Conservation (phyloP, 2,888 invertebrate species). For the Cephus pulcher region DNA sequence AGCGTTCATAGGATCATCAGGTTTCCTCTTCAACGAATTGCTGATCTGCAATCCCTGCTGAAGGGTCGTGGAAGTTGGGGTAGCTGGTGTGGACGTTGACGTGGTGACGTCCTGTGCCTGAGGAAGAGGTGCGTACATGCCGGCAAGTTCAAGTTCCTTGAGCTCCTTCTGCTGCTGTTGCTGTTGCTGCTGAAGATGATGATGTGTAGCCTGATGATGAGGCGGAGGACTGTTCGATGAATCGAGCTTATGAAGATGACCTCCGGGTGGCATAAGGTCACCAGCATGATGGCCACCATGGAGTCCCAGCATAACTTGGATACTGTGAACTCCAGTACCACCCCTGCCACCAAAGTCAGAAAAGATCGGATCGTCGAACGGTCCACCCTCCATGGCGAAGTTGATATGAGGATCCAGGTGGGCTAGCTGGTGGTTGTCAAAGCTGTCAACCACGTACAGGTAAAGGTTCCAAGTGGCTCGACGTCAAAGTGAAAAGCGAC, state of each 20-base stretch:
- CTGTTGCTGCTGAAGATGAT: constrained; percentile 63
- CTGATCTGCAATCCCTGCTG: constrained; percentile 58
- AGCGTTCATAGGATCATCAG: constrained; percentile 56
- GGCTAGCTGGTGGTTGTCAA: not conserved
- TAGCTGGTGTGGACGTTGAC: constrained; percentile 60
- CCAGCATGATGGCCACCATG: constrained; percentile 66
- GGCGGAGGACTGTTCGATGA: constrained; percentile 67
- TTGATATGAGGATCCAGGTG: not conserved
- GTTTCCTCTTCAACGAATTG: constrained; percentile 57
- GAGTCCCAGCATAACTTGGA: constrained; percentile 78
- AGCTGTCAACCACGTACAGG: not conserved
- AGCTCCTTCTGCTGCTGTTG: constrained; percentile 66
- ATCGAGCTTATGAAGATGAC: constrained; percentile 64
- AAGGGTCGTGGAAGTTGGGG: constrained; percentile 63
- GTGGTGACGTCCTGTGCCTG: constrained; percentile 67
- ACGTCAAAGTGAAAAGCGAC: not conserved
- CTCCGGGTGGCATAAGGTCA: constrained; percentile 55
- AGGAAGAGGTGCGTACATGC: constrained; percentile 60
- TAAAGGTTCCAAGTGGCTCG: not conserved
- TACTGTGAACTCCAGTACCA: constrained; percentile 72
- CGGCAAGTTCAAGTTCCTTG: constrained; percentile 60
- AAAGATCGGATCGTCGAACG: constrained; percentile 84
- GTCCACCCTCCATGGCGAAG: constrained; percentile 74
- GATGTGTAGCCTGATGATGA: constrained; percentile 61
- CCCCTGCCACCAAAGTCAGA: constrained; percentile 77